Evolutionary conservation across 2,888 invertebrate species (phyloP), one percentile per base, ranked within the genome.

Genomic region (Cosmorhoe ocellata): DNA sequence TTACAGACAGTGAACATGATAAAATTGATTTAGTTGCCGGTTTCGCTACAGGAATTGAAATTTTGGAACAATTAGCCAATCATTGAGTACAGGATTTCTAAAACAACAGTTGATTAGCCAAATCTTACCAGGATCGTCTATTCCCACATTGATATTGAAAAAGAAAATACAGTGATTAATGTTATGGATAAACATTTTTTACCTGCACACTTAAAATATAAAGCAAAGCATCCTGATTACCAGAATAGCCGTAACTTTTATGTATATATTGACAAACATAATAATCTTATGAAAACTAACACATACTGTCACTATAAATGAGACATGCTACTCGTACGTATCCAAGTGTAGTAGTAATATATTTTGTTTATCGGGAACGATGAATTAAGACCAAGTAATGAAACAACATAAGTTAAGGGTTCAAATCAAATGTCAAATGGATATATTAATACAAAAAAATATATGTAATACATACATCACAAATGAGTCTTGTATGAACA

Each of bases 91-190:
- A 61, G 57, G 59, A 9, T 36, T 36, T 51, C 66, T 70, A 71
- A 56, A 74, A 74, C 69, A 64, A 73, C 71, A 73, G 63, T 63
- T 64, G 67, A 74, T 65, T 68, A 67, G 68, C 63, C 66, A 69
- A 66, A 62, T 87, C 89, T 89, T 89, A 89, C 89, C 89, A 79
- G 85, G 81, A 75, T 88, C 88, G 69, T 89, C 89, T 89, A 87
- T 74, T 79, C 79, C 88, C 86, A 84, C 58, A 79, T 82, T 74
- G 86, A 84, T 79, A 81, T 81, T 87, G 86, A 79, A 89, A 86
- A 87, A 82, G 78, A 88, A 86, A 86, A 84, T 72, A 81, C 70
- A 80, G 66, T 62, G 62, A 77, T 85, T 83, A 81, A 74, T 77
- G 51, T 59, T 43, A 66, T 63, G 45, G 32, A 54, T 27, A 45